Conservation (phyloP, 2,888 invertebrate species). For the Ormyrus pomaceus region DNA sequence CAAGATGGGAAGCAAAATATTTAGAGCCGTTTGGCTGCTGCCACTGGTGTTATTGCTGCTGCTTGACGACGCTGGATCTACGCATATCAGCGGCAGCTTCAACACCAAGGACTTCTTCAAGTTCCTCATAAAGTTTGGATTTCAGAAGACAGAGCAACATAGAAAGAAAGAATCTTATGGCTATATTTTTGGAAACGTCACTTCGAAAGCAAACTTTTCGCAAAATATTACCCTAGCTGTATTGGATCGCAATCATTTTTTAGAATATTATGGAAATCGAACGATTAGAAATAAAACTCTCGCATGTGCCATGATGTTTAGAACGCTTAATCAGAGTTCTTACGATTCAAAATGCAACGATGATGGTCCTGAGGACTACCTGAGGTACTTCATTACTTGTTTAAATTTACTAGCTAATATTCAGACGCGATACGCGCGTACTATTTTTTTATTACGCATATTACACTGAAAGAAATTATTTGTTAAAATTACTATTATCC, state of each 20-base stretch:
- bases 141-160: slow-evolving; percentile 95
- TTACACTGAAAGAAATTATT: no score
- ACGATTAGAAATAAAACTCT: slow-evolving; percentile 80
- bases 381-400: slow-evolving; percentile 74
- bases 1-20: slow-evolving; percentile 25
- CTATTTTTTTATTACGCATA: no score
- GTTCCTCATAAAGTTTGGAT: slow-evolving; percentile 96
- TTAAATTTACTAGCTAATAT: no score
- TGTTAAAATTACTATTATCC: no score
- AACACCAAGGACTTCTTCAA: slow-evolving; percentile 87
- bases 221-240: slow-evolving; percentile 90
- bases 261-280: slow-evolving; percentile 92
- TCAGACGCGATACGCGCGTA: no score
- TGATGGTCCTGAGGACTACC: slow-evolving; percentile 83
- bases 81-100: slow-evolving; percentile 82
- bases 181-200: slow-evolving; percentile 97
- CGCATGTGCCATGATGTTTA: slow-evolving; percentile 92
- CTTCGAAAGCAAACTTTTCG: slow-evolving; percentile 82
- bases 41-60: slow-evolving; percentile 48
- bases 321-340: slow-evolving; percentile 87
- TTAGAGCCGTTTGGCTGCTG: slow-evolving; percentile 43
- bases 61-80: slow-evolving; percentile 63
- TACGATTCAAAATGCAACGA: slow-evolving; percentile 91
- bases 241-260: slow-evolving; percentile 90
- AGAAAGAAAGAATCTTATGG: slow-evolving; percentile 92